Conservation (phyloP, 2,888 invertebrate species). For the Steinernema hermaphroditum region DNA sequence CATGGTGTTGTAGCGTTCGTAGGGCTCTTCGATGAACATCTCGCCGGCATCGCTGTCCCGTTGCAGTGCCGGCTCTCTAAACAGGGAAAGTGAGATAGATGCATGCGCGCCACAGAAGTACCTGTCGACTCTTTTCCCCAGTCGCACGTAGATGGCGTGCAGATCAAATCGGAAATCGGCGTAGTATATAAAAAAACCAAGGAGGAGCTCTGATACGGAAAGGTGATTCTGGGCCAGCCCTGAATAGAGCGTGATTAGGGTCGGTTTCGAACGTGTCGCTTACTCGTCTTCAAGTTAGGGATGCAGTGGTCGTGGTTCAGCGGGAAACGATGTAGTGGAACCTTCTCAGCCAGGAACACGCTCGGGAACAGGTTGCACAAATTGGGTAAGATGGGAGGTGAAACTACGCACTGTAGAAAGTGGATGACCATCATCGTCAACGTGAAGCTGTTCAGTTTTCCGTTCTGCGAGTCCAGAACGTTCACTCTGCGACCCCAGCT, state of each 20-base stretch:
- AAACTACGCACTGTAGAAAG: not conserved
- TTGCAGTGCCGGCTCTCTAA: no score
- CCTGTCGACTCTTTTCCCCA: no score
- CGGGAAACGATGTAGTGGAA: not conserved
- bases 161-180: no score
- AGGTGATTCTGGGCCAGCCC: not conserved
- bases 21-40: no score
- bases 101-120: no score
- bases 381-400: not conserved
- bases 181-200: not conserved
- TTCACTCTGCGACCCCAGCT: not conserved
- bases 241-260: not conserved
- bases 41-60: no score
- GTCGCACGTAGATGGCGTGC: no score
- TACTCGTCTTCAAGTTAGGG: not conserved
- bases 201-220: not conserved
- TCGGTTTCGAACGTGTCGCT: not conserved
- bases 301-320: not conserved
- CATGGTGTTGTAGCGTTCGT: no score
- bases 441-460: not conserved
- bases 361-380: not conserved
- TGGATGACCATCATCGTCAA: not conserved
- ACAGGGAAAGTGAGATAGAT: no score
- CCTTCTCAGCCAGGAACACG: not conserved
- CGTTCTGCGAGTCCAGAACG: not conserved